These are phyloP conservation scores for Falcunculus frontatus DNA, from an alignment of 2,113 vertebrate genomes.

Conservation along the genomic window DNA sequence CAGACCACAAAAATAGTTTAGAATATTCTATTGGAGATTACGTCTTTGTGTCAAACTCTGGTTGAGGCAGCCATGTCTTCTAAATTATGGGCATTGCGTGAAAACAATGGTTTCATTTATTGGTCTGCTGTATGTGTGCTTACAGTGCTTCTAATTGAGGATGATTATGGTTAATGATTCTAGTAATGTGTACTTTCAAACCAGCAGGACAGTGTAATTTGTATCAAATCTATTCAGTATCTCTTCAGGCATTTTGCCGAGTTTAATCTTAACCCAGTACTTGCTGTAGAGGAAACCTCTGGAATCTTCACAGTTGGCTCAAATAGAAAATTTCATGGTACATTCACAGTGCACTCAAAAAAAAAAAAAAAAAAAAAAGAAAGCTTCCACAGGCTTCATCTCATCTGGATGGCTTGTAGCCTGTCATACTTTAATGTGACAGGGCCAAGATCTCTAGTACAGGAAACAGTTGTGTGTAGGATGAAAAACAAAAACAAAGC, in stretches of 20 bases:
- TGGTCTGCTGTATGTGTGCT: conserved; percentile 46
- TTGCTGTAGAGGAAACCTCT: conserved; percentile 57
- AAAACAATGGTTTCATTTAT: conserved; percentile 66
- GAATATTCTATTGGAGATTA: not conserved
- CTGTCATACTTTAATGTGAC: conserved; percentile 21
- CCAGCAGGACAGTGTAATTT: conserved; percentile 83
- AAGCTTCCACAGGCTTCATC: conserved; percentile 11
- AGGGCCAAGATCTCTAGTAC: not conserved
- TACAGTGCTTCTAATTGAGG: conserved; percentile 75
- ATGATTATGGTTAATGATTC: conserved; percentile 87
- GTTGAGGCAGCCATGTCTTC: conserved; percentile 5
- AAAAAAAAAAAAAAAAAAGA: not conserved
- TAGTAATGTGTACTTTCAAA: conserved; percentile 82
- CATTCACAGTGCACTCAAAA: not conserved
- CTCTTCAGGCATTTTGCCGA: conserved; percentile 77
- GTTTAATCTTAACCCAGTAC: conserved; percentile 55
- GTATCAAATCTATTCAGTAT: conserved; percentile 80
- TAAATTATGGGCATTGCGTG: conserved; percentile 33
- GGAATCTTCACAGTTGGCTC: conserved; percentile 59
- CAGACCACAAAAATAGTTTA: conserved; percentile 30
- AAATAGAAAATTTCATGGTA: conserved; percentile 23
- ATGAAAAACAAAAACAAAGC: not conserved
- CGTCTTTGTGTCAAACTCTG: not conserved
- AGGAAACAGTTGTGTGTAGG: not conserved
- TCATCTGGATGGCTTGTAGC: not conserved